Conservation (phyloP, 2,797 vertebrate genomes). For the Notolepis coatsorum region DNA sequence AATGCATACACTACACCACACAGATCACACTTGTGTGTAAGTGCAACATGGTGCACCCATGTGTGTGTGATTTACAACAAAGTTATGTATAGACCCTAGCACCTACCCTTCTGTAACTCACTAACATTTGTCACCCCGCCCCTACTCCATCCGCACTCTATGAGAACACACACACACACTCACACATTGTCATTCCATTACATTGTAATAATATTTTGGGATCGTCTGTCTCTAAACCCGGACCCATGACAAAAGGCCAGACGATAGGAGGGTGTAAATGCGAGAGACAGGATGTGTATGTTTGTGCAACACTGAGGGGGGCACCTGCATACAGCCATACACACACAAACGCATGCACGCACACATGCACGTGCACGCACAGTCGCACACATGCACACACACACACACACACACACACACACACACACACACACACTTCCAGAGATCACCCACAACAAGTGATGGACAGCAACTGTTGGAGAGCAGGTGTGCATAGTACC, state of each 20-base stretch:
- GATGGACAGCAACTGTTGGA: conserved; percentile 49
- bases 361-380: background rate
- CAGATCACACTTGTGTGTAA: background rate
- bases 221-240: conserved; percentile 4
- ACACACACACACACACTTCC: background rate
- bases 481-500: conserved; percentile 69
- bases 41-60: background rate
- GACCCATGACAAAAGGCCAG: conserved; percentile 34
- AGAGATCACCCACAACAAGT: conserved; percentile 11
- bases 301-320: background rate
- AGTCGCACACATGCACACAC: background rate
- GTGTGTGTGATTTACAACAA: conserved; percentile 63
- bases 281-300: background rate
- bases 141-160: conserved; percentile 40
- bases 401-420: conserved; percentile 4
- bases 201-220: conserved; percentile 65
- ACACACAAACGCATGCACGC: background rate
- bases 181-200: too few relatives aligned
- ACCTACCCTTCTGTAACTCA: conserved; percentile 56
- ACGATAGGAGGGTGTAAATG: conserved; percentile 23
- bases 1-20: background rate
- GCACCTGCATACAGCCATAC: conserved; percentile 20
- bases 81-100: conserved; percentile 72
- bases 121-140: conserved; percentile 34
- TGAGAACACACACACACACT: conserved; percentile 47